These are phyloP conservation scores for Drosophila pectinifera DNA, from an alignment of 1,140 invertebrate species.

Conservation along the genomic window DNA sequence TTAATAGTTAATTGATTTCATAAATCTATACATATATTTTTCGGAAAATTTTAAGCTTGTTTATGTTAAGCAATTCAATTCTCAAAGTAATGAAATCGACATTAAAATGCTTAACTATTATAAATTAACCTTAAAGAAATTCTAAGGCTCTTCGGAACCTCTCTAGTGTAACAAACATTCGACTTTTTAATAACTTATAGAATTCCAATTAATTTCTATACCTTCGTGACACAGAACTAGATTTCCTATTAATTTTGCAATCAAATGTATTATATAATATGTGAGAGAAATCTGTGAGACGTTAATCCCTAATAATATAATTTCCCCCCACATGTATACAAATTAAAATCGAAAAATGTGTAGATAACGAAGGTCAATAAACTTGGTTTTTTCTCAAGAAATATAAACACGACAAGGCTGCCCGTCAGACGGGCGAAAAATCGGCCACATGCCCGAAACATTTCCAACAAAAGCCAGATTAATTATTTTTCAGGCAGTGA, in stretches of 20 bases:
- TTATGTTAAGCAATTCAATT: not conserved
- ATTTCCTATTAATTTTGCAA: conserved; percentile 3
- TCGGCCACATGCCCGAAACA: conserved; percentile 34
- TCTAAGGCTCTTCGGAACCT: not conserved
- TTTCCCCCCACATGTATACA: conserved; percentile 6
- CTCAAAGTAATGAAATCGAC: not conserved
- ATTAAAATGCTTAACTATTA: not conserved
- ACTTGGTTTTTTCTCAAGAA: conserved; percentile 20
- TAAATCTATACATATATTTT: not conserved
- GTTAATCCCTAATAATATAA: conserved; percentile 20
- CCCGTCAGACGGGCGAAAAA: conserved; percentile 43
- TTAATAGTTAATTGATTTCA: conserved; percentile 1
- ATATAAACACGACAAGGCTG: conserved; percentile 37
- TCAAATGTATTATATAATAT: conserved; percentile 6
- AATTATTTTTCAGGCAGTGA: conserved; percentile 53
- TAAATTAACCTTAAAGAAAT: not conserved
- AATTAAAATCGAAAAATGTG: conserved; percentile 30
- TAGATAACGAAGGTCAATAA: conserved; percentile 39
- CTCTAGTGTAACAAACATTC: not conserved
- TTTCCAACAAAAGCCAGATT: conserved; percentile 48
- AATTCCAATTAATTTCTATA: not conserved
- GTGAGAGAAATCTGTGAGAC: not conserved
- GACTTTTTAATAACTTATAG: not conserved
- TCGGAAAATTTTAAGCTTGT: not conserved
- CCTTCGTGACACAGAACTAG: conserved; percentile 9